Base-by-base conservation (phyloP, 1,140 invertebrate species). In the Microplitis mediator region DNA sequence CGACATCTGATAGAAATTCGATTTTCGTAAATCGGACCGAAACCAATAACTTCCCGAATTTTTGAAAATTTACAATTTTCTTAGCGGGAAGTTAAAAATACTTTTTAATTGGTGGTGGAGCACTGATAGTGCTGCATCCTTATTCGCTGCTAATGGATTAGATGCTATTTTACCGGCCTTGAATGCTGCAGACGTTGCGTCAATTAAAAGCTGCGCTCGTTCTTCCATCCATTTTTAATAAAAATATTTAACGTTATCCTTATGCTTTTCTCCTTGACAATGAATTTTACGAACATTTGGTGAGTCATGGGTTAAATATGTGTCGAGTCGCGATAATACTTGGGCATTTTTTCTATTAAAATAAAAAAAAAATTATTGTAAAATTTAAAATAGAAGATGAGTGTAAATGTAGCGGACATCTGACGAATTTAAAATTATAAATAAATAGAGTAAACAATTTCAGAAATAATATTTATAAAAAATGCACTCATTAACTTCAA, bases 191-290 rank as follows among this genome's bases (percentile, higher is more conserved):
- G 93, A 99, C 69, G 98, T 99, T 23, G 98, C 97, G 88, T 99
- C 98, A 77, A 99, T 99, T 14, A 99, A 87, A 88, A 97, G 95
- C 83, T 99, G 97, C 0, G 97, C 98, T 89, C 99, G 97, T 85
- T 99, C 97, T 86, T 99, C 98, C 95, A 99, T 97, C 98, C 98
- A 99, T 89, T 99, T 99, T 82, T 99, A 98, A 87, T 99, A 99
- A 82, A 97, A 99, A 86, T 98, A 97, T 84, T 98, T 97, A 0
- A 99, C 98, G 88, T 99, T 99, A 82, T 99, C 98, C 87, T 99
- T 99, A 87, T 99, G 98, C 87, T 99, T 99, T 75, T 98, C 89
- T 4, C 98, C 98, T 74, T 97, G 97, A 84, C 98, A 99, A 82
- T 99, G 98, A 3, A 98, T 99, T 89, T 99, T 99, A 68, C 98